These are phyloP conservation scores for Puntigrus tetrazona DNA, from an alignment of 2,113 vertebrate genomes.

Conservation along the genomic window DNA sequence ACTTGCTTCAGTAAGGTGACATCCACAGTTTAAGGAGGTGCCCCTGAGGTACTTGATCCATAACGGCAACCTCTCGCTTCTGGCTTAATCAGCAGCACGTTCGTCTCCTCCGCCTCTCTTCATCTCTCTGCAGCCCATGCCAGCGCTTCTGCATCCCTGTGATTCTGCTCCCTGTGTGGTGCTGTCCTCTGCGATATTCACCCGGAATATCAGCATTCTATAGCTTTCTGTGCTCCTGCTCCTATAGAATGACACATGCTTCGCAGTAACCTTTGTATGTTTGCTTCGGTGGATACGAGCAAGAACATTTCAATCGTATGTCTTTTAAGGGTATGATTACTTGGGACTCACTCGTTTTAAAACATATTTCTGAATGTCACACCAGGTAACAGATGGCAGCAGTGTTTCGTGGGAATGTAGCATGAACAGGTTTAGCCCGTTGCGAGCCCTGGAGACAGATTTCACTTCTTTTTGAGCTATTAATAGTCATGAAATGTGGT, in stretches of 20 bases:
- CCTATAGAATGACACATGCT: slow-evolving; percentile 55
- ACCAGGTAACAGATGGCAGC: slow-evolving; percentile 22
- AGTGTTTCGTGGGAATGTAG: background rate
- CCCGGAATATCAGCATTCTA: slow-evolving; percentile 52
- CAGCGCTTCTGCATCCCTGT: slow-evolving; percentile 24
- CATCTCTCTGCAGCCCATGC: slow-evolving; percentile 31
- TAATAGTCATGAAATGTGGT: slow-evolving; percentile 8
- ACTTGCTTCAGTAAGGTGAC: background rate
- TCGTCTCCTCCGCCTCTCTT: slow-evolving; percentile 22
- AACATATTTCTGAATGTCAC: background rate
- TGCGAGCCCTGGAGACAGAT: background rate
- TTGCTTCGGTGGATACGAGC: slow-evolving; percentile 20
- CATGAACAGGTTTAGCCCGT: slow-evolving; percentile 9
- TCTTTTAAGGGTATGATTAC: background rate
- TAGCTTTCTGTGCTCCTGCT: slow-evolving; percentile 33
- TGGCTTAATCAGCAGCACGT: slow-evolving; percentile 43
- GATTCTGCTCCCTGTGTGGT: background rate
- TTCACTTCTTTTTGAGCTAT: slow-evolving; percentile 5
- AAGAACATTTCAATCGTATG: background rate
- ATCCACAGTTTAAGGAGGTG: background rate
- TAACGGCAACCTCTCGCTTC: slow-evolving; percentile 25
- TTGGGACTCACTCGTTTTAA: background rate
- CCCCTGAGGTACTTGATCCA: background rate
- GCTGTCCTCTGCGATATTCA: slow-evolving; percentile 43
- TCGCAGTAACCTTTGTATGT: slow-evolving; percentile 6